phyloP scores from a whole-genome alignment of 2,113 vertebrate species.

The Poecile atricapillus region DNA sequence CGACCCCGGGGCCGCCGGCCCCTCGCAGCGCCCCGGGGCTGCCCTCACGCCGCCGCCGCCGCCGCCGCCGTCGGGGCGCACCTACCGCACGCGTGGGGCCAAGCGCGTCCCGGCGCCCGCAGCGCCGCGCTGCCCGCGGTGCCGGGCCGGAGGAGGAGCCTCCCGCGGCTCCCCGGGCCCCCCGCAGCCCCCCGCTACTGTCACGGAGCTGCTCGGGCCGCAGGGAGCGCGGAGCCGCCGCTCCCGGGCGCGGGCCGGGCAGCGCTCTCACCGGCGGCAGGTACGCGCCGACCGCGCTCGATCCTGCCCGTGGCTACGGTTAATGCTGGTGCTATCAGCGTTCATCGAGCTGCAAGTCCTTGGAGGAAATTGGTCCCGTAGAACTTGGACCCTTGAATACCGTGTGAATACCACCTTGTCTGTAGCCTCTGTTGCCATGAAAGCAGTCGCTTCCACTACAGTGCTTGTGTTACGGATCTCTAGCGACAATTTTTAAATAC shows the following conservation, averaged over 20 bases:
- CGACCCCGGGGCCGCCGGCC: too few species aligned
- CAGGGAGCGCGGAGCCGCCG: neutral
- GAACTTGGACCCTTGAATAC: neutral
- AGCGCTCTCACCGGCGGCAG: neutral
- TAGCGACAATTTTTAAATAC: neutral
- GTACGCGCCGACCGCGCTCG: neutral
- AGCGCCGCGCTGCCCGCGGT: neutral
- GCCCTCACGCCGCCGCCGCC: too few species aligned
- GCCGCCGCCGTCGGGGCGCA: neutral
- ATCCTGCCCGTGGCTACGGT: neutral
- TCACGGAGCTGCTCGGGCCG: neutral
- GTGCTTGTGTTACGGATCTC: neutral
- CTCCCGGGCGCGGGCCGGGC: neutral
- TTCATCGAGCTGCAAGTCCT: neutral
- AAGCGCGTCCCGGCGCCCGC: neutral
- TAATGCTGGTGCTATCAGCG: fast-evolving
- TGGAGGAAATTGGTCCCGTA: neutral
- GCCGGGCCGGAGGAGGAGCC: conserved; percentile 8
- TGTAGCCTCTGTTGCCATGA: neutral
- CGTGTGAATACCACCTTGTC: neutral
- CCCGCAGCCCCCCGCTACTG: neutral
- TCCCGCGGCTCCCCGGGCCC: neutral
- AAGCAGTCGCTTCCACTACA: neutral
- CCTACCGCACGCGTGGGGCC: neutral
- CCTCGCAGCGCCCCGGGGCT: too few species aligned